Percentiles rank a stretch among this genome's conserved stretches.
Evolutionary conservation across 2,113 vertebrate genomes (phyloP).

Genomic region (Himantopus leucocephalus): DNA sequence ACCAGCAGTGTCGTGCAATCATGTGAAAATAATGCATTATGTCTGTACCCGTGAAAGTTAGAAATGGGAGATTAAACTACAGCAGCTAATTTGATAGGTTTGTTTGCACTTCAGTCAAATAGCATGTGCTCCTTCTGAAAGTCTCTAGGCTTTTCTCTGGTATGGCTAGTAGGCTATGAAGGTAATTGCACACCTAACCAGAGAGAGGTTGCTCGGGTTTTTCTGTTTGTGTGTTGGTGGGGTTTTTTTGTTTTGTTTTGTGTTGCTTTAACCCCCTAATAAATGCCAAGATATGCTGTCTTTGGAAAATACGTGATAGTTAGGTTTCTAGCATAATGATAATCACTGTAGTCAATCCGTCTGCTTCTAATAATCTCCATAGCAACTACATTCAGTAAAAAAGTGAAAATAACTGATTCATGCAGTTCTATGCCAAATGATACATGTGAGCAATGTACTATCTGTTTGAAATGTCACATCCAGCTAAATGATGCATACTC

Average conservation of each 20-base stretch:
- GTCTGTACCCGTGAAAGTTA: neutral
- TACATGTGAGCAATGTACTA: neutral
- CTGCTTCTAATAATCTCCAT: neutral
- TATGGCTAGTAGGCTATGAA: neutral
- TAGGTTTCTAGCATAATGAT: neutral
- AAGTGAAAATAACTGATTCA: constrained; percentile 26
- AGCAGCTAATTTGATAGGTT: neutral
- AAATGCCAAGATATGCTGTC: neutral
- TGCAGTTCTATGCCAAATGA: neutral
- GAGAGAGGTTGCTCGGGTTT: neutral
- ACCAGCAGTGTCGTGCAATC: neutral
- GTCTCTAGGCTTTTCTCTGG: neutral
- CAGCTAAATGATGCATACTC: neutral
- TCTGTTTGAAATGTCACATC: neutral
- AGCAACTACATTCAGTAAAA: neutral
- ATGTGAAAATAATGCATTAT: neutral
- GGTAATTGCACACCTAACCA: neutral
- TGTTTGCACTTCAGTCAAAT: neutral
- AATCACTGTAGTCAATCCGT: neutral
- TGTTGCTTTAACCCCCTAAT: neutral
- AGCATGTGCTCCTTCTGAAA: neutral
- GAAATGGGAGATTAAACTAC: neutral
- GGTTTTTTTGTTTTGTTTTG: neutral
- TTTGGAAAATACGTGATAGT: neutral
- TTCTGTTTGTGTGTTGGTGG: neutral